Base-by-base conservation (phyloP, 2,888 invertebrate species). In the Dexiosoma caninum region DNA sequence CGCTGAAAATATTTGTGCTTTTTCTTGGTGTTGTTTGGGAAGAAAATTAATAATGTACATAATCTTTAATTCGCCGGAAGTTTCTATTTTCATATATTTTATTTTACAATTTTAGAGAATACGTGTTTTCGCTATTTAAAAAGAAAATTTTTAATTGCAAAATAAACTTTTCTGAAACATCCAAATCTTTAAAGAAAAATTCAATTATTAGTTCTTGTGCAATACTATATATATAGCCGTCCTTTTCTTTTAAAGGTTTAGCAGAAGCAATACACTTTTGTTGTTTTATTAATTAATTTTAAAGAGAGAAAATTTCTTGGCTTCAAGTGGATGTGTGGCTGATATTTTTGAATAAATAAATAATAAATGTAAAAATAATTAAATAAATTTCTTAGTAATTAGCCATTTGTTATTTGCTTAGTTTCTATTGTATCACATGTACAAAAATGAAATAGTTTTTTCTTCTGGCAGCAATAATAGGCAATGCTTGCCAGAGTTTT, bases 21-120 rank as follows among this genome's bases (percentile, higher is more conserved):
- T 42, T 62, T 53, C 27, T 12, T 40, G 55, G 30, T 55, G 9
- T 4, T 53, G 23, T 55, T 62, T 44, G 32, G 32, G 9, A 32
- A 23, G 14, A 62, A 72, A 64, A 27, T 60, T 60, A 16, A 21
- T 21, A 44, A 55, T 55, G 19, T 62, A 7, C 23, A n/a, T n/a
- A n/a, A n/a, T n/a, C 8, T 44, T 42, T 6, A 19, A 12, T 40
- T 60, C 23, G 40, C 53, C 19, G 27, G 32, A 14, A 27, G 14
- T 32, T 51, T 53, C 14, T n/a, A n/a, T n/a, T n/a, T n/a, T n/a
- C n/a, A 35, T 46, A 70, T 70, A n/a, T 55, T 70, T 35, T 23
- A 57, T 69, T 12, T 10, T n/a, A n/a, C 14, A 14, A 12, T n/a
- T 46, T 23, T 32, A 6, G 46, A 49, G 1, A 46, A 44, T 42